Evolutionary conservation across 2,888 invertebrate species (phyloP).

Genomic region (Dicyrtoma fusca): DNA sequence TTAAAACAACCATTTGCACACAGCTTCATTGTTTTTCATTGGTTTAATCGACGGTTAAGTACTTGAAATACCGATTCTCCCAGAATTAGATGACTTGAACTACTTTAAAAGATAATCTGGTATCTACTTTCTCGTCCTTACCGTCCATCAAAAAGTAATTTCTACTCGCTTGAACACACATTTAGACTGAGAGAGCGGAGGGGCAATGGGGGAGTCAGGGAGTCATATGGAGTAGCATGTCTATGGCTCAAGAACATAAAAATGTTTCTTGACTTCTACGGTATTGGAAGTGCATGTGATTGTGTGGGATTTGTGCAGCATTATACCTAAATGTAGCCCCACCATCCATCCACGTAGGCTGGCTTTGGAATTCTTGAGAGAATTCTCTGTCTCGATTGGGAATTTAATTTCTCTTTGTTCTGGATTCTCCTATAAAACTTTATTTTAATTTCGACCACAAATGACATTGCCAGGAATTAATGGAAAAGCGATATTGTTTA

Average conservation of each 20-base stretch:
- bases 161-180: background rate
- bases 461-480: background rate
- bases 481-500: background rate
- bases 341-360: too few species aligned
- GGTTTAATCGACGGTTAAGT: background rate
- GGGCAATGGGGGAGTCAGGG: too few species aligned
- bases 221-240: too few species aligned
- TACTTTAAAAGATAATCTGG: background rate
- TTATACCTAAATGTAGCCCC: too few species aligned
- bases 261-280: too few species aligned
- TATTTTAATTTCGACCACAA: background rate
- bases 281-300: too few species aligned
- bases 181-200: background rate
- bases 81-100: conserved; percentile 1
- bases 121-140: background rate
- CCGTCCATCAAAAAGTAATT: conserved; percentile 7
- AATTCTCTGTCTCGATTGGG: too few species aligned
- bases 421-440: too few species aligned
- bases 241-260: too few species aligned
- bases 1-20: conserved; percentile 2
- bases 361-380: too few species aligned
- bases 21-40: background rate
- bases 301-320: too few species aligned
- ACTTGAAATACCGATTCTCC: background rate
- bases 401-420: too few species aligned